Base-by-base conservation (phyloP, 1,140 invertebrate species). In the Pachyrhynchus sulphureomaculatus region DNA sequence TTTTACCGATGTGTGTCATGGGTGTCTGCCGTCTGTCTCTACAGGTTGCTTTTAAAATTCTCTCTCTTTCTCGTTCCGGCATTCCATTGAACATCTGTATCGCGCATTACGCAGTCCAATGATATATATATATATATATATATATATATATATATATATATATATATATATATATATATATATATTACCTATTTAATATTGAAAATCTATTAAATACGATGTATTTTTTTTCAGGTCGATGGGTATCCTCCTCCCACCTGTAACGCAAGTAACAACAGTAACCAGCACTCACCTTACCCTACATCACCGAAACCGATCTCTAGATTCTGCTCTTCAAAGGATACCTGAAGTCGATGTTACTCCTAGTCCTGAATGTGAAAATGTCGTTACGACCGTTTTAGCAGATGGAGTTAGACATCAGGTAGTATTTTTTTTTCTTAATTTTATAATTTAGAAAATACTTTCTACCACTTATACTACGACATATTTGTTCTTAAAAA, bases 221-320 rank as follows among this genome's bases (percentile, higher is more conserved):
- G 10, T 26, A 10, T 20, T 57, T 53, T 68, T 21, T 76, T 77
- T 2, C 75, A 89, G 88, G 79, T 89, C 87, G 63, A 89, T 89
- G 87, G 87, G 87, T 45, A 89, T 89, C 67, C 75, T 88, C 44
- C 76, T 90, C 64, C 87, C 87, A 49, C 86, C 87, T n/a, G 83
- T 89, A 23, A 82, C 85, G 26, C 85, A 87, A 71, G 80, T 84
- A 36, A 79, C 79, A 20, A 76, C 75, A 29, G 76, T 75, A 23
- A 74, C 77, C 42, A 76, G 72, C 55, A 79, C 76, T 32, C 81
- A 80, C 64, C 68, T 84, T 53, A 87, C 85, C 4, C 81, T 88
- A 62, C 92, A 93, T 73, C 91, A 93, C 75, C 83, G 91, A 63
- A 94, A 95, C 79, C 85, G 91, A 49, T 93, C 90, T 71, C 77